Conservation (phyloP, 2,797 vertebrate species). For the Sitta carolinensis region DNA sequence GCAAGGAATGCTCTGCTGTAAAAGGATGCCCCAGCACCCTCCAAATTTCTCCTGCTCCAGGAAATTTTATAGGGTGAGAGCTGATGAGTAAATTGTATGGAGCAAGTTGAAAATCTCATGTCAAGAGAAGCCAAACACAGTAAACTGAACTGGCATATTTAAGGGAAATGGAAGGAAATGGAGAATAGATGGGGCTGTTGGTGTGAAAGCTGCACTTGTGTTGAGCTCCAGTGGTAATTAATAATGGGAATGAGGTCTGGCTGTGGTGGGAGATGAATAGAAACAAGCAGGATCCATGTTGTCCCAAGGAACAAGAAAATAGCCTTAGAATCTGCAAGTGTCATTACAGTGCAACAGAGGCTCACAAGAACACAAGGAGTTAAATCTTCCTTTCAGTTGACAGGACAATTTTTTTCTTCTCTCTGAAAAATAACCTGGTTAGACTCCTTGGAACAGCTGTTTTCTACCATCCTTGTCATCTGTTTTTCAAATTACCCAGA, state of each 20-base stretch:
- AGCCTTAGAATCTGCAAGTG: background rate
- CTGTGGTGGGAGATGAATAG: background rate
- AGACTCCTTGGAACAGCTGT: slow-evolving; percentile 80
- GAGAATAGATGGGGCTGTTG: background rate
- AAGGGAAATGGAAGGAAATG: background rate
- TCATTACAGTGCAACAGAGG: background rate
- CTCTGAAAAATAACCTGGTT: slow-evolving; percentile 54
- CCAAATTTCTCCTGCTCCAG: background rate
- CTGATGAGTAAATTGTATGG: background rate
- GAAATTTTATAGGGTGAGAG: background rate
- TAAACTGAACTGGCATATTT: background rate
- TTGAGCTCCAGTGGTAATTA: background rate
- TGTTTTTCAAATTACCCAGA: slow-evolving; percentile 86
- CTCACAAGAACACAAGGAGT: background rate
- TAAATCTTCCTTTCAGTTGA: slow-evolving; percentile 37
- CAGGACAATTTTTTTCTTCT: slow-evolving; percentile 29
- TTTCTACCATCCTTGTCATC: slow-evolving; percentile 82
- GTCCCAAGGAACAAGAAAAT: background rate
- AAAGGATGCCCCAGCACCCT: background rate
- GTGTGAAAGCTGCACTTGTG: background rate
- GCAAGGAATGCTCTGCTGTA: background rate
- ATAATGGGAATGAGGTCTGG: background rate
- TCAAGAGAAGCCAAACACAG: background rate
- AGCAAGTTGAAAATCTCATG: background rate
- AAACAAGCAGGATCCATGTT: background rate